These are phyloP conservation scores for Ips nitidus DNA, from an alignment of 1,140 invertebrate genomes.

Conservation along the genomic window DNA sequence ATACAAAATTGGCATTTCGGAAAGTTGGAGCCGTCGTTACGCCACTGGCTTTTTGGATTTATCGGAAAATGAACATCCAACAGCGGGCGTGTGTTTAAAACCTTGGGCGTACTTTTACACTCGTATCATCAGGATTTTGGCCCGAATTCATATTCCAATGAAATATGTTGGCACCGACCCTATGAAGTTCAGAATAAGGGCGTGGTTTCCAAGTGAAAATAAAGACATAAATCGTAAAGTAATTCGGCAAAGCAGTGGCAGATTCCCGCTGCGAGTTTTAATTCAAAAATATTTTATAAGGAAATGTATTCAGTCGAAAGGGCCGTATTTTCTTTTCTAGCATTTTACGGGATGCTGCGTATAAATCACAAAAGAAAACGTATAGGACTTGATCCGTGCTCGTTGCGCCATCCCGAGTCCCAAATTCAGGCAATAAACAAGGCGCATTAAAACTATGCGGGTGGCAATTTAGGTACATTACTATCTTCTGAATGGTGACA, in stretches of 20 bases:
- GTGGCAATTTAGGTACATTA: conserved; percentile 3
- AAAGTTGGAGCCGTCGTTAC: background rate
- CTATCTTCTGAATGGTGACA: conserved; percentile 7
- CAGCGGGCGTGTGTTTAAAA: background rate
- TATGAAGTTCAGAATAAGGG: conserved; percentile 16
- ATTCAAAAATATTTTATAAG: conserved; percentile 12
- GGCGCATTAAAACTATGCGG: conserved; percentile 11
- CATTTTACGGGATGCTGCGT: background rate
- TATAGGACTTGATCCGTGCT: background rate
- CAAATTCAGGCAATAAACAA: conserved; percentile 16
- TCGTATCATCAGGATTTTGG: background rate
- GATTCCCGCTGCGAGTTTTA: conserved; percentile 27
- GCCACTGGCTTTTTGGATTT: conserved; percentile 1
- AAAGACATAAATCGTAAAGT: conserved; percentile 30
- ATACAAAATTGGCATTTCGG: background rate
- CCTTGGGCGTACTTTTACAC: background rate
- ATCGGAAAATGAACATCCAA: background rate
- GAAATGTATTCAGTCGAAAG: conserved; percentile 18
- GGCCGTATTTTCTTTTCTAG: too few relatives aligned
- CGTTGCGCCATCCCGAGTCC: background rate
- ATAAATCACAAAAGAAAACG: background rate
- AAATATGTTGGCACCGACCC: conserved; percentile 13
- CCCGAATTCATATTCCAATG: conserved; percentile 5
- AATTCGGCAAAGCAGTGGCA: conserved; percentile 21
- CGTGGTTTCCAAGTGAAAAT: conserved; percentile 23